These are phyloP conservation scores for Amphimallon solstitiale DNA, from an alignment of 2,888 invertebrate species.

Conservation along the genomic window DNA sequence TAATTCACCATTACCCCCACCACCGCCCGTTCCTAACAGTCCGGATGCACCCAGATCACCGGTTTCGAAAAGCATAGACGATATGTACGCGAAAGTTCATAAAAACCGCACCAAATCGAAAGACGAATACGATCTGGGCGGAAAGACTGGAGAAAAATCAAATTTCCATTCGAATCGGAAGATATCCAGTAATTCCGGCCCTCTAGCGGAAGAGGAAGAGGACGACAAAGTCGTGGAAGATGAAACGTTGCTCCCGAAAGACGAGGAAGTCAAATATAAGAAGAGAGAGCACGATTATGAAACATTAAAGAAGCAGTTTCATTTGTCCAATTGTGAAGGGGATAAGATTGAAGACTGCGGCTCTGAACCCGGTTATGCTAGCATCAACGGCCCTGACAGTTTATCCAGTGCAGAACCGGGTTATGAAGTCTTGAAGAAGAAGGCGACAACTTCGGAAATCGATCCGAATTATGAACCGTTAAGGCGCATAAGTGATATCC, in stretches of 20 bases:
- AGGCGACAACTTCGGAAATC: conserved; percentile 64
- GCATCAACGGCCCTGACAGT: conserved; percentile 69
- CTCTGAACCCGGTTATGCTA: conserved; percentile 57
- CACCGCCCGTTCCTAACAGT: conserved; percentile 65
- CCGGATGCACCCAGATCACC: conserved; percentile 57
- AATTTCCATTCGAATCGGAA: conserved; percentile 50
- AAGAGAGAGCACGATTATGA: conserved; percentile 69
- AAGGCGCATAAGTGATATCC: conserved; percentile 64
- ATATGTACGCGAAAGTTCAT: conserved; percentile 90
- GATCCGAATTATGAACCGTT: conserved; percentile 87
- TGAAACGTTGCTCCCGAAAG: background rate
- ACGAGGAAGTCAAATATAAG: conserved; percentile 42
- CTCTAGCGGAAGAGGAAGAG: conserved; percentile 15
- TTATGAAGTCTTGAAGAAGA: conserved; percentile 74
- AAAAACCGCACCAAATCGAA: conserved; percentile 64
- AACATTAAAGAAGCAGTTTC: conserved; percentile 65
- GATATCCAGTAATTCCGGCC: conserved; percentile 45
- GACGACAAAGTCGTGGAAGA: background rate
- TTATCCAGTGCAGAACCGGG: conserved; percentile 73
- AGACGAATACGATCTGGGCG: conserved; percentile 41
- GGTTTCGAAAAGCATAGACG: conserved; percentile 75
- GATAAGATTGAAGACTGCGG: conserved; percentile 45
- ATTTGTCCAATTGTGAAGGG: conserved; percentile 58
- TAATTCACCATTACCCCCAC: conserved; percentile 87
- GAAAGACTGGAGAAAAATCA: conserved; percentile 38